These are phyloP conservation scores for Ectobius pallidus DNA, from an alignment of 2,888 invertebrate species.

Conservation along the genomic window DNA sequence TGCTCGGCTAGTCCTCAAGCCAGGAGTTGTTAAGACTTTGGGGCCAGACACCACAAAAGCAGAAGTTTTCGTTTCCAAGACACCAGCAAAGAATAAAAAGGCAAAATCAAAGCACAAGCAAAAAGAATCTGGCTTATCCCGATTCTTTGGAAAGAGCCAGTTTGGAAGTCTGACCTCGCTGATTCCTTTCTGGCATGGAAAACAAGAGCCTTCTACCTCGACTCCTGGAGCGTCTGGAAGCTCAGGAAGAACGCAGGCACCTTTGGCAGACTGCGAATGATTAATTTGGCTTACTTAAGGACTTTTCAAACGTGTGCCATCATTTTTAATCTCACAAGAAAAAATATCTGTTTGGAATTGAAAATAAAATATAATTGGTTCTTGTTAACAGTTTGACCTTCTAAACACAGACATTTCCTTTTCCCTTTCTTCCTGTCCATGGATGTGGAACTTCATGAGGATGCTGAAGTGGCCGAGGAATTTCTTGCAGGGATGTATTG, in stretches of 20 bases:
- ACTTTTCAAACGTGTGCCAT: too few relatives aligned
- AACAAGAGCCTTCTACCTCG: neutral
- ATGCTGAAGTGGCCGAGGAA: constrained; percentile 15
- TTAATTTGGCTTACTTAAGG: too few relatives aligned
- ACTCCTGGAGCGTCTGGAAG: too few relatives aligned
- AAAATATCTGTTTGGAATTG: too few relatives aligned
- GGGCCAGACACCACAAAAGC: constrained; percentile 27
- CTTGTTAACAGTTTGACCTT: too few relatives aligned
- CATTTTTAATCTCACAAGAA: too few relatives aligned
- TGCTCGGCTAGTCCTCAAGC: constrained; percentile 34
- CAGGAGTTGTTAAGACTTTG: constrained; percentile 31
- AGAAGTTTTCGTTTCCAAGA: constrained; percentile 33
- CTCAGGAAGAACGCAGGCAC: neutral
- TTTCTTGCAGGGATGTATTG: constrained; percentile 23
- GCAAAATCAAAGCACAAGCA: constrained; percentile 26
- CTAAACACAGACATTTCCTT: too few relatives aligned
- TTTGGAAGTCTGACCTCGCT: constrained; percentile 38
- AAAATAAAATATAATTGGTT: too few relatives aligned
- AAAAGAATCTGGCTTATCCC: constrained; percentile 35
- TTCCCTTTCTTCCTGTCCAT: neutral
- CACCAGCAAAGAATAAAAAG: constrained; percentile 29
- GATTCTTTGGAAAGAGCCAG: constrained; percentile 37
- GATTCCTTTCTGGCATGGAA: constrained; percentile 42
- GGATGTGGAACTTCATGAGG: constrained; percentile 15
- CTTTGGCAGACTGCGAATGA: constrained; percentile 11